phyloP scores from a whole-genome alignment of 2,797 vertebrate genomes.

The Eupleurogrammus muticus region DNA sequence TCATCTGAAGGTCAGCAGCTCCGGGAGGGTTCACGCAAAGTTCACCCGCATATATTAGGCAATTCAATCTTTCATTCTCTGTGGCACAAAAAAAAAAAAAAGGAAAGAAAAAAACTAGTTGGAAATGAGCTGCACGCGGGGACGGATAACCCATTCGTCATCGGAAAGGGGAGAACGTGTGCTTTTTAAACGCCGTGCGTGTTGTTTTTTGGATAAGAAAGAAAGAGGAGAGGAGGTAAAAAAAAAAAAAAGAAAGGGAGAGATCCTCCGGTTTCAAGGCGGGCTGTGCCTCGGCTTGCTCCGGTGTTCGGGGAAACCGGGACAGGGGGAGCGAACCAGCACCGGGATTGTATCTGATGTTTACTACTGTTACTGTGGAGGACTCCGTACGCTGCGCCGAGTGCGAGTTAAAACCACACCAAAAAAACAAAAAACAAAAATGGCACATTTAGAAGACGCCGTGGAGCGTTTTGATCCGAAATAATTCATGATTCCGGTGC shows the following conservation, averaged over 20 bases:
- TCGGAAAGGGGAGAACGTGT: constrained; percentile 81
- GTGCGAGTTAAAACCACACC: constrained; percentile 66
- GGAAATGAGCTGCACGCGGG: constrained; percentile 93
- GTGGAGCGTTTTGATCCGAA: constrained; percentile 87
- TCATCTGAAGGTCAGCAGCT: constrained; percentile 99
- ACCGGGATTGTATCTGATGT: constrained; percentile 29
- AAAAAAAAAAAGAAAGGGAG: no score
- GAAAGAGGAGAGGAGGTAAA: background rate
- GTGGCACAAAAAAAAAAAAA: no score
- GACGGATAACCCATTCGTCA: constrained; percentile 89
- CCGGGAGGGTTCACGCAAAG: constrained; percentile 97
- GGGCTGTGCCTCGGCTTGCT: constrained; percentile 28
- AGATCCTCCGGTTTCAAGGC: constrained; percentile 31
- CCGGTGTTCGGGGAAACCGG: constrained; percentile 21
- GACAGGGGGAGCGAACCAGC: constrained; percentile 43
- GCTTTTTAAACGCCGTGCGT: constrained; percentile 68
- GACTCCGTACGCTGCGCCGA: constrained; percentile 72
- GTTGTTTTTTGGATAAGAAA: constrained; percentile 57
- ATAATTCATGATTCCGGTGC: constrained; percentile 93
- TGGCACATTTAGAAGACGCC: constrained; percentile 89
- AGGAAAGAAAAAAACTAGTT: no score
- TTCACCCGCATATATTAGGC: constrained; percentile 99
- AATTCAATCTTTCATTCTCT: constrained; percentile 96
- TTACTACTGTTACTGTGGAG: constrained; percentile 30
- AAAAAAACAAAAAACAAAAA: no score